phyloP scores from a whole-genome alignment of 2,113 vertebrate genomes.

The Amblyornis subalaris region DNA sequence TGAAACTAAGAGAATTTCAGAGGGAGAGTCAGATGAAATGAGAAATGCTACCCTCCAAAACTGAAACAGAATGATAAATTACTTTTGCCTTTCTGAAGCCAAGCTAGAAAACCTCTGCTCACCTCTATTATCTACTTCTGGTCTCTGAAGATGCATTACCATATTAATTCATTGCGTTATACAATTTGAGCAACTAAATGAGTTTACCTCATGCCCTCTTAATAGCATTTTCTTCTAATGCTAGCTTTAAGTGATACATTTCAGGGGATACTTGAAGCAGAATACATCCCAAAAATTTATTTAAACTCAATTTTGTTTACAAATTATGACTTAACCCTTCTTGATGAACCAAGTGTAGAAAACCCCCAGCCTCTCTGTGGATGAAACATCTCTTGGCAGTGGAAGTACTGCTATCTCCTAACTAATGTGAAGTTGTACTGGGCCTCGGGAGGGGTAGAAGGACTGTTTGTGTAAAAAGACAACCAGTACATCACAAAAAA shows the following conservation, averaged over 20 bases:
- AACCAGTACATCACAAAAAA: neutral
- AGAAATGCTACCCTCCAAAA: conserved; percentile 66
- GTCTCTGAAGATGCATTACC: conserved; percentile 78
- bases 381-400: accelerated
- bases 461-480: neutral
- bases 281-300: conserved; percentile 69
- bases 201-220: conserved; percentile 76
- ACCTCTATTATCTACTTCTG: conserved; percentile 78
- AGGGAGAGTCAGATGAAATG: conserved; percentile 57
- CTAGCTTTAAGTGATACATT: conserved; percentile 69
- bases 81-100: conserved; percentile 72
- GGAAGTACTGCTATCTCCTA: neutral
- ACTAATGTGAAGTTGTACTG: neutral
- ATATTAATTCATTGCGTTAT: conserved; percentile 78
- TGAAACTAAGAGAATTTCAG: conserved; percentile 26
- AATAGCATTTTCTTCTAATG: conserved; percentile 77
- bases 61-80: conserved; percentile 76
- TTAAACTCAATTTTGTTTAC: conserved; percentile 75
- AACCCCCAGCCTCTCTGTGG: neutral
- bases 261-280: conserved; percentile 61
- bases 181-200: conserved; percentile 74
- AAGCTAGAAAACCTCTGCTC: conserved; percentile 72
- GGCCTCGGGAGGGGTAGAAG: neutral
- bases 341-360: conserved; percentile 62
- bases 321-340: conserved; percentile 64